Percentiles rank a stretch among this genome's conserved stretches.
Evolutionary conservation across 2,113 vertebrate genomes (phyloP).

Genomic region (Oxyura jamaicensis): DNA sequence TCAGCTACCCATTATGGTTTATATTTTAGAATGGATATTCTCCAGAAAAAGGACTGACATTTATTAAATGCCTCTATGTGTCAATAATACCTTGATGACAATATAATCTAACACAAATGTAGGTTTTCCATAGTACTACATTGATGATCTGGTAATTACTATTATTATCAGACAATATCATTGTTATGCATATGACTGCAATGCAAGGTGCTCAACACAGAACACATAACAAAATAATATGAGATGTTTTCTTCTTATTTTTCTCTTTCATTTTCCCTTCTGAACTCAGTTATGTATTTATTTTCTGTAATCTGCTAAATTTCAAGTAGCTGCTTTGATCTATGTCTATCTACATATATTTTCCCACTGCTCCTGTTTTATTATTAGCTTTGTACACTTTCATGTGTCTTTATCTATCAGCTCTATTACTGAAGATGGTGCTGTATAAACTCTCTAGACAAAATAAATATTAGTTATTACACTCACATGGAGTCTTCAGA

Average conservation of each 20-base stretch:
- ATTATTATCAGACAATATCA: not conserved
- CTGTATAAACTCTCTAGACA: slow-evolving; percentile 15
- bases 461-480: slow-evolving; percentile 25
- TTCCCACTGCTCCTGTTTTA: slow-evolving; percentile 48
- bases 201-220: not conserved
- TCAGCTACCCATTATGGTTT: not conserved
- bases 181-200: not conserved
- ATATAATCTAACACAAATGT: not conserved
- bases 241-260: slow-evolving; percentile 23
- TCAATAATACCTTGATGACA: not conserved
- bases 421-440: not conserved
- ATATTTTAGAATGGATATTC: not conserved
- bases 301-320: slow-evolving; percentile 37
- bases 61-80: not conserved
- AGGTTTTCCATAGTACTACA: not conserved
- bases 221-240: slow-evolving; percentile 2
- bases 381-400: slow-evolving; percentile 51
- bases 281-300: slow-evolving; percentile 33
- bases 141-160: not conserved
- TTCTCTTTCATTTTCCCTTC: slow-evolving; percentile 38
- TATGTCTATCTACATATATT: slow-evolving; percentile 15
- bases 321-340: slow-evolving; percentile 55
- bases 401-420: slow-evolving; percentile 44
- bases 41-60: not conserved
- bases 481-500: not conserved